A percentile compares a stretch with the other conserved stretches of the same genome.
Conservation (phyloP, 2,888 invertebrate species). For the Epinotia bilunana region DNA sequence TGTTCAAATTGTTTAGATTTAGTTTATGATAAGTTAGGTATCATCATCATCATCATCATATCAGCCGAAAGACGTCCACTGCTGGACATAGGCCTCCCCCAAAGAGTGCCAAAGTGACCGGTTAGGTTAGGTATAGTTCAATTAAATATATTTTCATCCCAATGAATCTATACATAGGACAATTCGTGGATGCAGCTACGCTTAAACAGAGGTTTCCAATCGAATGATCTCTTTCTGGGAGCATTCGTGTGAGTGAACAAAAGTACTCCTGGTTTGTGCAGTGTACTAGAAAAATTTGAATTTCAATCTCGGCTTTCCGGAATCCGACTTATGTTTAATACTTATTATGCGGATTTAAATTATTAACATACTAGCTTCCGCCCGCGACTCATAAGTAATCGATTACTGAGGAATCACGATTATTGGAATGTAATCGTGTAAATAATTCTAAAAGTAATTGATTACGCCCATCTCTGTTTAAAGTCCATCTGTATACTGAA, state of each 20-base stretch:
- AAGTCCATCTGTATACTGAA: too few relatives aligned
- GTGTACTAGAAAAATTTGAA: constrained; percentile 38
- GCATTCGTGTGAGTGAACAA: constrained; percentile 42
- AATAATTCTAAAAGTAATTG: too few relatives aligned
- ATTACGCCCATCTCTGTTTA: too few relatives aligned
- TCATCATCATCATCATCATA: too few relatives aligned
- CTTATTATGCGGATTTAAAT: neutral
- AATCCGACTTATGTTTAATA: constrained; percentile 6
- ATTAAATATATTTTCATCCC: neutral
- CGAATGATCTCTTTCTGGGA: constrained; percentile 38
- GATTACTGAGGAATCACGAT: too few relatives aligned
- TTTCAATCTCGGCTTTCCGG: constrained; percentile 17
- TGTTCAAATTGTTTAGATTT: too few relatives aligned
- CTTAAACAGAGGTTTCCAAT: constrained; percentile 35
- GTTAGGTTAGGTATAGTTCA: too few relatives aligned
- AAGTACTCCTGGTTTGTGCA: constrained; percentile 38
- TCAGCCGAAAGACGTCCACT: too few relatives aligned
- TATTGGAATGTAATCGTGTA: too few relatives aligned
- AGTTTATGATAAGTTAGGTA: neutral
- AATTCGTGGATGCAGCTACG: constrained; percentile 35
- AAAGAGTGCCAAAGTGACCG: too few relatives aligned
- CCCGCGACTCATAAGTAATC: too few relatives aligned
- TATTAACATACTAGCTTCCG: neutral
- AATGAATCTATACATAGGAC: constrained; percentile 21
- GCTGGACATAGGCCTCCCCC: too few relatives aligned